Conservation (phyloP, 2,797 vertebrate species). For the Carduelis carduelis region DNA sequence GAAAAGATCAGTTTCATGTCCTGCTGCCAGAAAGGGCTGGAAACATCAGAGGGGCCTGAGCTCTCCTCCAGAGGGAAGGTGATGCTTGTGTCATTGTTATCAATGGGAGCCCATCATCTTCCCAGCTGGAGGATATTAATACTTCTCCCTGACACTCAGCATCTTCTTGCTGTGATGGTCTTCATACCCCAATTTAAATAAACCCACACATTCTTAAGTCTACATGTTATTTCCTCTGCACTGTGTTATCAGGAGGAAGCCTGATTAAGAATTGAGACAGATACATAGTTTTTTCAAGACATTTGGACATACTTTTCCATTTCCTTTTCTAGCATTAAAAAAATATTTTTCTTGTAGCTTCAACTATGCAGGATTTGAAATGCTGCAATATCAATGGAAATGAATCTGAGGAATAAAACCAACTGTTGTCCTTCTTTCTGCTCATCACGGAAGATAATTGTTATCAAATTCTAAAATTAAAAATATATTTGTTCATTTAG, state of each 20-base stretch:
- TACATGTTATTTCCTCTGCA: neutral
- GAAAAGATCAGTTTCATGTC: neutral
- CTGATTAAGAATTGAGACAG: neutral
- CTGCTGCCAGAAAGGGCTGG: neutral
- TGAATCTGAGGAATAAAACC: slow-evolving; percentile 14
- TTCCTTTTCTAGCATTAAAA: neutral
- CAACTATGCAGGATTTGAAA: neutral
- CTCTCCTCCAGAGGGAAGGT: neutral
- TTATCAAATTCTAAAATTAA: neutral
- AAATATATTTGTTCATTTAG: neutral
- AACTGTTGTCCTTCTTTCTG: neutral
- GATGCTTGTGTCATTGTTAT: neutral
- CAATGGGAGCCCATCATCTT: neutral
- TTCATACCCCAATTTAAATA: neutral
- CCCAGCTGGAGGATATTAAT: neutral
- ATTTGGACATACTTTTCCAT: neutral
- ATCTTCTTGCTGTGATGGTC: neutral
- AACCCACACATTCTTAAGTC: neutral
- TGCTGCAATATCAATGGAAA: neutral
- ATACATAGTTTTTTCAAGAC: neutral
- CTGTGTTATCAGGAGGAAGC: neutral
- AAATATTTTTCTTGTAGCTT: neutral
- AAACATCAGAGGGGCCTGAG: slow-evolving; percentile 3
- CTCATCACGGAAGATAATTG: neutral
- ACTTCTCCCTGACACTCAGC: neutral